Base-by-base conservation (phyloP, 2,797 vertebrate species). In the Sebastes itinus region DNA sequence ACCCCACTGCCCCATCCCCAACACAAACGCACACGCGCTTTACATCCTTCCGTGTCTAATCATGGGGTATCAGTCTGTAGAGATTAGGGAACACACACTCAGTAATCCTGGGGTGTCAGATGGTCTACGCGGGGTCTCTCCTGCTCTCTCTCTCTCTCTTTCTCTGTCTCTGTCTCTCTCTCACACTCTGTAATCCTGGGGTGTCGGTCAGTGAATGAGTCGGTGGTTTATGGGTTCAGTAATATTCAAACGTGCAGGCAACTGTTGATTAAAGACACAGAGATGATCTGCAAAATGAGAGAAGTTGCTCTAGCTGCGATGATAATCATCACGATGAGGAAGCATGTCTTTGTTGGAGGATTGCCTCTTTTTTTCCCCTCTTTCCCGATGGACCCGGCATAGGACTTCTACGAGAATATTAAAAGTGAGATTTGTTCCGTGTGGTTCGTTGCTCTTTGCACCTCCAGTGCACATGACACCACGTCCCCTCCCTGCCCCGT, bases 41-140 rank as follows among this genome's bases (percentile, higher is more conserved):
- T 62, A 25, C 62, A 72, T 22, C 78, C 74, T 9, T 23, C 72
- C 5, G 4, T 55, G 42, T 89, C 59, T 92, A 89, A 93, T 91
- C 82, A 85, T 18, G 30, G 77, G 78, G 85, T 91, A 87, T 88
- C 89, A 75, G 76, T 83, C 61, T 81, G 72, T 20, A 54, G 76
- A 87, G 89, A 92, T 92, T 87, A 90, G 69, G 60, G 42, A 8
- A 7, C 27, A 1, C n/a, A 32, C 49, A 1, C 81, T 69, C 81
- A 77, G 77, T 85, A 90, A 92, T 87, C 67, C 80, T 2, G 52
- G 82, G 80, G 69, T 86, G 77, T 92, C 84, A 90, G 82, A 81
- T 87, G 88, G 81, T 83, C 60, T 61, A 27, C 2, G 3, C 38
- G 63, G 77, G 76, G 75, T 20, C 5, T 49, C 49, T 38, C 12